Base-by-base conservation (phyloP, 2,888 invertebrate genomes). In the Saturnia japonica region DNA sequence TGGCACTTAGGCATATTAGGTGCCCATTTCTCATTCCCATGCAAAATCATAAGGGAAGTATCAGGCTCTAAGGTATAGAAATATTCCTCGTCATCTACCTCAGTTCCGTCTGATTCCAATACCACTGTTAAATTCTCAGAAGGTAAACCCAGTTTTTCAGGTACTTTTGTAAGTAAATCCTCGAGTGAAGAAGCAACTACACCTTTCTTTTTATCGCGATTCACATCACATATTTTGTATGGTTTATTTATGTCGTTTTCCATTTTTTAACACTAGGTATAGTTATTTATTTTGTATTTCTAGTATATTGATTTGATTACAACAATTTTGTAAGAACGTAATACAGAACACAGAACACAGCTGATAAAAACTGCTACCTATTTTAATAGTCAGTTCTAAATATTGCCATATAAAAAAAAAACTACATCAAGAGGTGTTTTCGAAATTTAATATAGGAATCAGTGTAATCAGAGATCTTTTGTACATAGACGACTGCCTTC, bases 61-160 rank as follows among this genome's bases (percentile, higher is more conserved):
- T 99, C 97, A 76, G 96, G 96, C 80, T 98, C 98, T 75, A 99
- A 93, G 3, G 98, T 98, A 68, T 96, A 97, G 88, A 99, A 99
- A 90, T 98, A 99, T 86, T 98, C 98, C 87, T 99, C 98, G 84
- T 99, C 98, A 81, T 99, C 98, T 68, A 99, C 97, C 94, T 99
- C 98, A 0, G 99, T 99, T 47, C 99, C 99, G 92, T 99, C 99
- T 68, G 96, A 96, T 87, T 99, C 99, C 78, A 99, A 93, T 57
- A 98, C 98, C 72, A 98, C 96, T 70, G 96, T 97, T 72, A 97
- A 93, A 76, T 95, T 95, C 75, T 94, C 94, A 71, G 95, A 89
- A 40, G 96, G 95, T 74, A 96, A 86, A 40, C 95, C 94, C 76
- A 97, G 94, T 88, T 97, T 97, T 82, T 96, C 96, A 69, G 96